Conservation (phyloP, 1,140 invertebrate species). For the Cotesia vestalis region DNA sequence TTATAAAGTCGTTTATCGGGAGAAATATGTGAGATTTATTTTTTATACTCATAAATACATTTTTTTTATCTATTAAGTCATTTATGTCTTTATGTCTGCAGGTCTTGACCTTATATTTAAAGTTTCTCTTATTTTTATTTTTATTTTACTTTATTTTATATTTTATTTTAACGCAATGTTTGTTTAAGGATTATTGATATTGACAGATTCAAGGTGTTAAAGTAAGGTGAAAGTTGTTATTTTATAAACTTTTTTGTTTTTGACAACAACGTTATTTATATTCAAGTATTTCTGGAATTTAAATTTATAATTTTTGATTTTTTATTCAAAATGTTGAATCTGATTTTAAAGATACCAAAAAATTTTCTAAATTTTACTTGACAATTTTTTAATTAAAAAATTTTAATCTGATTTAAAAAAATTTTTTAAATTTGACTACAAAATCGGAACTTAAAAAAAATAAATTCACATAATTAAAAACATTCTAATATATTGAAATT, state of each 20-base stretch:
- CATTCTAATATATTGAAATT: not conserved
- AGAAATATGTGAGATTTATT: no score
- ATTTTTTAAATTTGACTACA: no score
- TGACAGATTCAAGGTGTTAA: conserved; percentile 24
- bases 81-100: conserved; percentile 2
- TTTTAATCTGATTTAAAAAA: no score
- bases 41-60: no score
- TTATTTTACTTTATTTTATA: no score
- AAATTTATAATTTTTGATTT: no score
- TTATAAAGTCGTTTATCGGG: no score
- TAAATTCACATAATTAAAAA: not conserved
- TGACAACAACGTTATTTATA: not conserved
- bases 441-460: not conserved
- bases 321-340: no score
- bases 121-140: not conserved
- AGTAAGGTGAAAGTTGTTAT: conserved; percentile 9
- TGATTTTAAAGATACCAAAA: no score
- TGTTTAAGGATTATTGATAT: conserved; percentile 15
- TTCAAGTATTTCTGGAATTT: not conserved
- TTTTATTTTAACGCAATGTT: not conserved
- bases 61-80: no score
- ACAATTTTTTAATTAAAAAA: no score
- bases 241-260: not conserved
- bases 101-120: conserved; percentile 12
- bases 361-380: no score